These are phyloP conservation scores for Strigamia maritima DNA, from an alignment of 2,888 invertebrate genomes.

Conservation along the genomic window DNA sequence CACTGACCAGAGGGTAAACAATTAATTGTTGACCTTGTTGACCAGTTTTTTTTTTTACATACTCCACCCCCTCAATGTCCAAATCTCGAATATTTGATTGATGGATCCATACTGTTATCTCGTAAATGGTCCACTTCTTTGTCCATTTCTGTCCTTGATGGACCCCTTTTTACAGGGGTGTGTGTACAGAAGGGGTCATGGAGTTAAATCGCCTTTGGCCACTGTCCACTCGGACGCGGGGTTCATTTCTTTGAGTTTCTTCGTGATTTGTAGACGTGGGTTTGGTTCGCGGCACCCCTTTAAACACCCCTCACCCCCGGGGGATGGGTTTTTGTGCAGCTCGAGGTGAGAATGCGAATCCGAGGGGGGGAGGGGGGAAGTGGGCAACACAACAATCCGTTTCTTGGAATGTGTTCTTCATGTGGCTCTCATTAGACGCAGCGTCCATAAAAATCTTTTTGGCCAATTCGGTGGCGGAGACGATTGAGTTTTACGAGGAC, in stretches of 20 bases:
- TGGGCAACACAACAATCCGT: not conserved
- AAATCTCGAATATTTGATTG: not conserved
- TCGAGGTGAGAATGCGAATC: not conserved
- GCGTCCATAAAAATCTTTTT: conserved; percentile 7
- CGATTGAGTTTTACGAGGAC: conserved; percentile 27
- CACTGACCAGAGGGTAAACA: not conserved
- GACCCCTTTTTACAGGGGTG: not conserved
- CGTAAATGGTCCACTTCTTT: not conserved
- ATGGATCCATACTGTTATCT: not conserved
- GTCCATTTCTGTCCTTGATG: not conserved
- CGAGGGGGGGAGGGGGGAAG: not conserved
- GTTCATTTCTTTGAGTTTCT: conserved; percentile 3
- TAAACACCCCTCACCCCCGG: not conserved
- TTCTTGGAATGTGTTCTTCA: conserved; percentile 16
- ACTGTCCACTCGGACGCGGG: not conserved
- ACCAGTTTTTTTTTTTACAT: no score
- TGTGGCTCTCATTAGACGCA: conserved; percentile 17
- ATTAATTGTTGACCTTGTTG: not conserved
- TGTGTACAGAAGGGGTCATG: not conserved
- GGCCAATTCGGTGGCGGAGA: conserved; percentile 26
- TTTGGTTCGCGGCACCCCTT: conserved; percentile 11
- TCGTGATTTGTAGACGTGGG: conserved; percentile 11
- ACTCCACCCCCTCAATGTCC: not conserved
- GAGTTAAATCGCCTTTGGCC: conserved; percentile 13
- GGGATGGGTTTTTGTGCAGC: not conserved